Evolutionary conservation across 2,797 vertebrate genomes (phyloP).

Genomic region (Neosilurus hyrtlii): DNA sequence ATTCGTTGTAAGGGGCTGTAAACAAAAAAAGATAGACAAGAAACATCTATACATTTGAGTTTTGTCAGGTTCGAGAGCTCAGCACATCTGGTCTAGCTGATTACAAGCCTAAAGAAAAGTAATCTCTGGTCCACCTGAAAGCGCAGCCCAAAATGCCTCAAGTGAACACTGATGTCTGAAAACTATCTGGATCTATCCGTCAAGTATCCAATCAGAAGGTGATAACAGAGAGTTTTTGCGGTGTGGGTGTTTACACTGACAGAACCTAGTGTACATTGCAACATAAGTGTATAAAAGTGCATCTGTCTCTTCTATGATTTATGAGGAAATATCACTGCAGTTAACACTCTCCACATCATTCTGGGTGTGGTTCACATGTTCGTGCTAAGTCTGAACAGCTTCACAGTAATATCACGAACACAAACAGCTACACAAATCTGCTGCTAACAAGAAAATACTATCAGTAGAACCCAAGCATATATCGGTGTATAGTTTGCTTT

Average conservation of each 20-base stretch:
- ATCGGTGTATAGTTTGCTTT: background rate
- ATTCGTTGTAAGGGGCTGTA: background rate
- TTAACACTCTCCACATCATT: background rate
- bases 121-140: conserved; percentile 1
- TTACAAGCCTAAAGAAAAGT: background rate
- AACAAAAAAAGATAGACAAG: background rate
- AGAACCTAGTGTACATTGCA: background rate
- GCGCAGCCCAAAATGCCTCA: background rate
- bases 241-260: background rate
- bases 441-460: background rate
- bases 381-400: background rate
- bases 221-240: background rate
- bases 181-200: background rate
- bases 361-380: background rate
- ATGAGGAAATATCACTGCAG: too few species aligned
- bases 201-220: background rate
- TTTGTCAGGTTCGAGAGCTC: background rate
- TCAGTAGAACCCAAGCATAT: background rate
- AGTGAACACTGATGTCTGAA: background rate
- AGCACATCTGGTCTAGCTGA: background rate
- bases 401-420: background rate
- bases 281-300: too few species aligned
- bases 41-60: background rate
- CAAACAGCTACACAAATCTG: background rate
- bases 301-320: background rate